Evolutionary conservation across 2,797 vertebrate genomes (phyloP).

Genomic region (Tragelaphus eurycerus): DNA sequence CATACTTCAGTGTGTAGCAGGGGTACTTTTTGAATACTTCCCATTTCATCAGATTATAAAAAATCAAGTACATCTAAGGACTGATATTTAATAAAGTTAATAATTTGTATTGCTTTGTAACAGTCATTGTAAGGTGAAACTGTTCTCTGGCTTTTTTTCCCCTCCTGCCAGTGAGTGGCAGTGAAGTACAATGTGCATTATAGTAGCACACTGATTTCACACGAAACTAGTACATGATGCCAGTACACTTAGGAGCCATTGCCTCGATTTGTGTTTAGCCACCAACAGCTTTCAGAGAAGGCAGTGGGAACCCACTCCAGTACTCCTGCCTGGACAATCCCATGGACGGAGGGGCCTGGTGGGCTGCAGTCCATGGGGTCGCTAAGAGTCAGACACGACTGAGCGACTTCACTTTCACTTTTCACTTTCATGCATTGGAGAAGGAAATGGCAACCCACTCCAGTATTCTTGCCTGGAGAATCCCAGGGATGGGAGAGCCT

Average conservation of each 20-base stretch:
- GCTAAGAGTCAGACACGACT: too few relatives aligned
- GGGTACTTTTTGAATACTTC: neutral
- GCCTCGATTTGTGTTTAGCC: neutral
- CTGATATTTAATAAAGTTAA: neutral
- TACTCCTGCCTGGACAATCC: too few relatives aligned
- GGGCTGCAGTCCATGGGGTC: too few relatives aligned
- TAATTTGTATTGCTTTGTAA: neutral
- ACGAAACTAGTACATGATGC: neutral
- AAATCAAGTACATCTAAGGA: neutral
- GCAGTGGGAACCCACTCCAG: too few relatives aligned
- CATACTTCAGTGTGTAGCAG: neutral
- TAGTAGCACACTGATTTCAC: neutral
- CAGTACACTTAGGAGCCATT: neutral
- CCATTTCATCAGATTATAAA: neutral
- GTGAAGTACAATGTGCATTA: neutral
- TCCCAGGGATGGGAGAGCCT: too few relatives aligned
- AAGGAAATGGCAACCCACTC: too few relatives aligned
- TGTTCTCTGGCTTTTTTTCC: neutral
- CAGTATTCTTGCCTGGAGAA: too few relatives aligned
- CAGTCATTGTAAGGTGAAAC: neutral
- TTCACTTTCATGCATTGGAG: too few relatives aligned
- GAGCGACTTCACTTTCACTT: too few relatives aligned
- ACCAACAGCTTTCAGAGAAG: neutral
- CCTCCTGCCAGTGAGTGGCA: neutral
- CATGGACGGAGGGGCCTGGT: too few relatives aligned